phyloP scores from a whole-genome alignment of 1,140 invertebrate genomes.

The Chelonus insularis region DNA sequence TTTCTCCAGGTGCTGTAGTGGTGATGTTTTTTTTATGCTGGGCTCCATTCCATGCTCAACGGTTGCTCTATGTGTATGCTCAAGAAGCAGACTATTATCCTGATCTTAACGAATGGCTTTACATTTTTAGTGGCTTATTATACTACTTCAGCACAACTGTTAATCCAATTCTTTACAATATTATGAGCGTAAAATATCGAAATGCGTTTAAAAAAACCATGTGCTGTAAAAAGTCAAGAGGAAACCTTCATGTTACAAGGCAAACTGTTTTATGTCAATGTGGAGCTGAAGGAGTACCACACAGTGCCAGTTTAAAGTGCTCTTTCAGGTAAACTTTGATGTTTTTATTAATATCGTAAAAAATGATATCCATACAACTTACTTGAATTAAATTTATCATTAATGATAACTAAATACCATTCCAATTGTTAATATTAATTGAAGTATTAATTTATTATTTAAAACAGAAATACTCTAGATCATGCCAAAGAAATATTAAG shows the following conservation, averaged over 20 bases:
- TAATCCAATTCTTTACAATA: constrained; percentile 89
- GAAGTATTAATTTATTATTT: constrained; percentile 10
- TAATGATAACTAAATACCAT: too few species aligned
- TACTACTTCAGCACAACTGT: constrained; percentile 89
- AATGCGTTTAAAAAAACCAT: constrained; percentile 76
- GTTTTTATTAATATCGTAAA: not conserved
- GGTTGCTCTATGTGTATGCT: constrained; percentile 75
- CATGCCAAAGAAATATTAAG: constrained; percentile 39
- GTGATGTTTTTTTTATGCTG: constrained; percentile 96
- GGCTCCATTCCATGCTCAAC: constrained; percentile 94
- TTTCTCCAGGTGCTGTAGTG: constrained; percentile 83
- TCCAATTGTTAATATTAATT: too few species aligned
- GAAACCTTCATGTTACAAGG: not conserved
- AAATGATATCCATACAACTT: not conserved
- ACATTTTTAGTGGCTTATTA: constrained; percentile 76
- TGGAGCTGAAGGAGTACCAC: constrained; percentile 1
- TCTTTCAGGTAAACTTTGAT: constrained; percentile 15
- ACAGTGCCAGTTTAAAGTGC: not conserved
- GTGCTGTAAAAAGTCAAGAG: constrained; percentile 53
- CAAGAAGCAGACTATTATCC: constrained; percentile 64
- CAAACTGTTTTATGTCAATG: constrained; percentile 8
- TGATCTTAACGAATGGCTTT: constrained; percentile 77
- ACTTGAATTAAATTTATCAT: too few species aligned
- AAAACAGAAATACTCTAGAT: constrained; percentile 32
- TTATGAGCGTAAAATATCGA: constrained; percentile 86